phyloP scores from a whole-genome alignment of 2,888 invertebrate species.

The Yponomeuta evonymella region DNA sequence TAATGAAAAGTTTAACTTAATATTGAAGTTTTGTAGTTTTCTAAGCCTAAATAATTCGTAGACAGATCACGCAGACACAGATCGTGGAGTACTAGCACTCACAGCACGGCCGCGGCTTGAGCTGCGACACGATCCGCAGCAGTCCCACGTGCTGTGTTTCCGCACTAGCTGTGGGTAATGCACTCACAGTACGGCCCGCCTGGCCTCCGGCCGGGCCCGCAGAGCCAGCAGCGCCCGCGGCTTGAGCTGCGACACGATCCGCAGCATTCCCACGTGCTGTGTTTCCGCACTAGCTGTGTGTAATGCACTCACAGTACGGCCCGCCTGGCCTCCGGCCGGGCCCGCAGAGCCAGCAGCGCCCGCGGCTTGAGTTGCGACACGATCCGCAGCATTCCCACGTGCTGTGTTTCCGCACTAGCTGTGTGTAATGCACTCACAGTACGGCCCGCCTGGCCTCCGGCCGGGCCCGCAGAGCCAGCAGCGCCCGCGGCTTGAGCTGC shows the following conservation, averaged over 20 bases:
- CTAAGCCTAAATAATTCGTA: too few relatives aligned
- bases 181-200: not conserved
- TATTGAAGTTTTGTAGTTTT: too few relatives aligned
- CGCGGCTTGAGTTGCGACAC: constrained; percentile 87
- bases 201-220: constrained; percentile 32
- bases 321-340: constrained; percentile 22
- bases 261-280: too few relatives aligned
- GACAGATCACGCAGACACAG: too few relatives aligned
- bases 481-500: constrained; percentile 64
- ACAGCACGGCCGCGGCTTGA: not conserved
- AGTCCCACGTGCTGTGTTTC: too few relatives aligned
- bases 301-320: not conserved
- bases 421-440: not conserved
- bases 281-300: too few relatives aligned
- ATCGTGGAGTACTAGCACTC: not conserved
- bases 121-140: constrained; percentile 2
- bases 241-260: constrained; percentile 84
- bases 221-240: constrained; percentile 90
- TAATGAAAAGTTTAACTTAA: too few relatives aligned
- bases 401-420: too few relatives aligned
- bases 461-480: constrained; percentile 75
- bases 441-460: not conserved
- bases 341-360: constrained; percentile 79
- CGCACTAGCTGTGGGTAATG: not conserved
- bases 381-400: constrained; percentile 84